Percentiles rank a stretch among this genome's conserved stretches.
Conservation (phyloP, 2,113 vertebrate genomes). For the Oncorhynchus masou region DNA sequence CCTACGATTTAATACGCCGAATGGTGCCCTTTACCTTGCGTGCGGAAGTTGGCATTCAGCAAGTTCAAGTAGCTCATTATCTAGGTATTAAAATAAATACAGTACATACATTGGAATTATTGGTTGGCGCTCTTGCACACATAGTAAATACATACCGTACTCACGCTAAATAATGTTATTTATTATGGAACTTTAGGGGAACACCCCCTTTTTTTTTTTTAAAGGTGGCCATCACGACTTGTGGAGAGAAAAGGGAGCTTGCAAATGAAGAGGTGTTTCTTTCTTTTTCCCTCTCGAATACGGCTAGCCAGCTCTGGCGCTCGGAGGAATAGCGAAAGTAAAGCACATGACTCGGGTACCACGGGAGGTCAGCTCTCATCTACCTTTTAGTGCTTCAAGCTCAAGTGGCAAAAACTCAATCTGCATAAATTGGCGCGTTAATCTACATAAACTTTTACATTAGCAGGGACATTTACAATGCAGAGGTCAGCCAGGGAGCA, state of each 20-base stretch:
- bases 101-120: too few relatives aligned
- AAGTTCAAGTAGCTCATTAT: too few relatives aligned
- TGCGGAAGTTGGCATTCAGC: too few relatives aligned
- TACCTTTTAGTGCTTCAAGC: conserved; percentile 61
- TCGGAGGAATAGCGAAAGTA: conserved; percentile 39
- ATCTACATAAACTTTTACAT: conserved; percentile 69
- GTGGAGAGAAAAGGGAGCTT: not conserved
- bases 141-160: too few relatives aligned
- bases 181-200: too few relatives aligned
- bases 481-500: conserved; percentile 55
- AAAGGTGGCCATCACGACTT: too few relatives aligned
- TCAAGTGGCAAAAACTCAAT: conserved; percentile 61
- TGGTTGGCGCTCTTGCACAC: too few relatives aligned
- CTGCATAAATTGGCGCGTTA: conserved; percentile 67
- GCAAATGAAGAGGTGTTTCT: conserved; percentile 39
- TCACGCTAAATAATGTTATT: too few relatives aligned
- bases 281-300: not conserved
- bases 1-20: too few relatives aligned
- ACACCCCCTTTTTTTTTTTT: too few relatives aligned
- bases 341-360: conserved; percentile 47
- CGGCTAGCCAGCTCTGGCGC: conserved; percentile 15
- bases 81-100: too few relatives aligned
- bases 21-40: too few relatives aligned
- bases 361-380: conserved; percentile 53
- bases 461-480: conserved; percentile 56